Percentiles rank a stretch among this genome's conserved stretches.
phyloP scores from a whole-genome alignment of 2,113 vertebrate species.

The Notechis scutatus region DNA sequence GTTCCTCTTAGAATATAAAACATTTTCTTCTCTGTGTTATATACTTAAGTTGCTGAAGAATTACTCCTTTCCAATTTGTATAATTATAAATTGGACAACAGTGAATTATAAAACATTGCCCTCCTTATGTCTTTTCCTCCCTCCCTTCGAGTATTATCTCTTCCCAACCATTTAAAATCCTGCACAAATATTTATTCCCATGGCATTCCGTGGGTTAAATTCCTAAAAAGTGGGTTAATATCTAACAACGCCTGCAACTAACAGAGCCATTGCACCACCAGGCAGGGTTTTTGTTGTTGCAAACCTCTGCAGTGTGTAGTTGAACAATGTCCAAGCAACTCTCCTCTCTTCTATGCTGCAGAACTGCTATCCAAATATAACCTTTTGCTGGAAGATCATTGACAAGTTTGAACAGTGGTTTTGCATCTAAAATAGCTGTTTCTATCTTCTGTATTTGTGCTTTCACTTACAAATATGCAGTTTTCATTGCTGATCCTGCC shows the following conservation, averaged over 20 bases:
- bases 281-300: conserved; percentile 7
- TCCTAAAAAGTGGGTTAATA: background rate
- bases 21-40: background rate
- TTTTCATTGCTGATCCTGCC: conserved; percentile 12
- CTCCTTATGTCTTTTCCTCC: background rate
- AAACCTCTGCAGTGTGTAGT: conserved; percentile 1
- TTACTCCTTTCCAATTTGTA: background rate
- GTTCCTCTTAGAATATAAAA: background rate
- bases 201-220: conserved; percentile 12
- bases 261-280: conserved; percentile 12
- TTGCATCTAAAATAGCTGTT: conserved; percentile 34
- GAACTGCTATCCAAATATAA: conserved; percentile 21
- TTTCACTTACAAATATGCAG: conserved; percentile 8
- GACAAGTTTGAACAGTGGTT: conserved; percentile 12
- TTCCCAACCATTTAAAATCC: background rate
- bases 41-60: conserved; percentile 19
- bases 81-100: background rate
- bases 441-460: conserved; percentile 17
- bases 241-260: background rate
- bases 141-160: background rate
- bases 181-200: background rate
- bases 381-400: conserved; percentile 13
- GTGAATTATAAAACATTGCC: background rate
- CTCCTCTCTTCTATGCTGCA: conserved; percentile 22
- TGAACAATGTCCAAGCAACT: conserved; percentile 22